Evolutionary conservation across 2,888 invertebrate species (phyloP), one percentile per base, ranked within the genome.

Genomic region (Miltochrista miniata): DNA sequence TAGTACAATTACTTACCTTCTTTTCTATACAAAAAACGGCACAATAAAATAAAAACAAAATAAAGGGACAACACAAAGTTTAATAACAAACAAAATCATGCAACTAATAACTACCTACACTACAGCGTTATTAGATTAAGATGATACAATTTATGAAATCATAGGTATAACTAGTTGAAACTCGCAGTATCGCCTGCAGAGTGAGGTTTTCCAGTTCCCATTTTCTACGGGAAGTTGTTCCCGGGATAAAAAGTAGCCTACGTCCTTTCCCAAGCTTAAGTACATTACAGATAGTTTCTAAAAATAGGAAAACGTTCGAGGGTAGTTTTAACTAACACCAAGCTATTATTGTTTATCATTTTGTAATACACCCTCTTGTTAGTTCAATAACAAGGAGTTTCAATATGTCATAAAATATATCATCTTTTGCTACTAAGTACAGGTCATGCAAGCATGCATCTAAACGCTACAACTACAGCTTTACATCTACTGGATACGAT

Each of bases 401-500:
- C 2, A 4, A 24, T 2, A 24, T 24, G 5, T 24, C 18, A 24
- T 24, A 24, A 24, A 24, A 4, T 24, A 5, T 24, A 44, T 29
- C 35, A 44, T 14, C 44, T 29, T 5, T 24, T 34, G 24, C 44
- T 35, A 15, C 34, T 24, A 10, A 24, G 13, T n/a, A n/a, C n/a
- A 35, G 14, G n/a, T 44, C 44, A 44, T 35, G 44, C 44, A 44
- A 35, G 13, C 44, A 35, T 44, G 43, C 43, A 13, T 34, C 3
- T 43, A 43, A 24, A 14, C 11, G 24, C 13, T 35, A 24, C n/a
- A 42, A 33, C 1, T 42, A 15, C 31, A 15, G n/a, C 3, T n/a
- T 7, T 18, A 12, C 29, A 24, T 29, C 12, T 39, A 18, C 18
- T 43, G 33, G 2, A 31, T 41, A 41, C 30, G 10, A 42, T n/a